phyloP scores from a whole-genome alignment of 2,888 invertebrate species.

The Phania funesta region DNA sequence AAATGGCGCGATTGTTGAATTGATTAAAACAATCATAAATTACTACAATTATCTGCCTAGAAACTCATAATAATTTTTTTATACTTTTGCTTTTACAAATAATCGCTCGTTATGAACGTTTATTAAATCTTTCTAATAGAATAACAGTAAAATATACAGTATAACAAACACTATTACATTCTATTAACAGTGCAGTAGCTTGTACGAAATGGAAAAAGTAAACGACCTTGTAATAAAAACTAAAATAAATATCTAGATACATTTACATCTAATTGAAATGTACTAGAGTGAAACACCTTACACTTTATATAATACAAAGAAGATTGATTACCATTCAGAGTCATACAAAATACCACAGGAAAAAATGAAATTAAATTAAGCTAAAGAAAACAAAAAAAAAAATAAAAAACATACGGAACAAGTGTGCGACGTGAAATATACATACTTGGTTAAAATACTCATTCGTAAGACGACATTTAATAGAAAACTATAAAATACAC shows the following conservation, averaged over 20 bases:
- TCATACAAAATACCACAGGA: not conserved
- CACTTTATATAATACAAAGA: conserved; percentile 16
- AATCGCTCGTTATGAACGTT: conserved; percentile 4
- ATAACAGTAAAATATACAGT: conserved; percentile 39
- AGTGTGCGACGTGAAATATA: conserved; percentile 18
- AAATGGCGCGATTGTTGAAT: not conserved
- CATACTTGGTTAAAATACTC: not conserved
- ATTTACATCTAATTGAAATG: conserved; percentile 23
- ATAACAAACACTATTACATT: not conserved
- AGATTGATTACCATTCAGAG: conserved; percentile 47
- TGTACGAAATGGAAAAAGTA: conserved; percentile 51
- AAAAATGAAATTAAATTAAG: not conserved
- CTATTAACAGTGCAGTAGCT: not conserved
- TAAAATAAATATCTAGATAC: conserved; percentile 27
- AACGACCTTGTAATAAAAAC: conserved; percentile 64
- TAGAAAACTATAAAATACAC: not conserved
- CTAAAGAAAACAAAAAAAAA: not conserved
- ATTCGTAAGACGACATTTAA: not conserved
- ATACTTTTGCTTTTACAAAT: not conserved
- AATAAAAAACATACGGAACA: conserved; percentile 31
- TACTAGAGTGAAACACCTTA: conserved; percentile 36
- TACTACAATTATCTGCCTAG: not conserved
- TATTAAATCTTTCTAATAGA: conserved; percentile 12
- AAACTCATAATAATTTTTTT: not conserved
- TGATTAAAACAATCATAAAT: not conserved